A percentile compares a stretch with the other conserved stretches of the same genome.
These are phyloP conservation scores for Leptarthrus brevirostris DNA, from an alignment of 2,888 invertebrate species.

Conservation along the genomic window DNA sequence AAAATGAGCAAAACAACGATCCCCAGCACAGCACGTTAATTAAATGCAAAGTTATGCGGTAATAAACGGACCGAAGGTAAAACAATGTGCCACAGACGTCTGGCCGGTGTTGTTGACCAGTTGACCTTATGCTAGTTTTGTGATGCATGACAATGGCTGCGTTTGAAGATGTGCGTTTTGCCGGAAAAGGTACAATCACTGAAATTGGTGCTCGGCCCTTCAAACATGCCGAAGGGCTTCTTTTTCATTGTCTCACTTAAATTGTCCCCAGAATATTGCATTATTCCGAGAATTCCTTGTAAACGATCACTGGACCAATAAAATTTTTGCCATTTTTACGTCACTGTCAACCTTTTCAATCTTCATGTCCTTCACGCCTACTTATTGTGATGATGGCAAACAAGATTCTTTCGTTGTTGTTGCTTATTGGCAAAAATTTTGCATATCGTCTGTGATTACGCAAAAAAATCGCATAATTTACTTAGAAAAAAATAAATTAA, in stretches of 20 bases:
- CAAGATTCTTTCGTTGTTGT: too few relatives aligned
- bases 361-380: slow-evolving; percentile 25
- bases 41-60: slow-evolving; percentile 47
- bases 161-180: background rate
- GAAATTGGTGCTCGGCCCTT: too few relatives aligned
- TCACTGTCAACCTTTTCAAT: background rate
- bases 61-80: slow-evolving; percentile 46
- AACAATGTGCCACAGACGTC: slow-evolving; percentile 44
- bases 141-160: slow-evolving; percentile 3
- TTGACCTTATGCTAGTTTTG: slow-evolving; percentile 40
- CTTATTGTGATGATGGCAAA: slow-evolving; percentile 1
- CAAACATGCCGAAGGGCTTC: too few relatives aligned
- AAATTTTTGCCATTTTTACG: too few relatives aligned
- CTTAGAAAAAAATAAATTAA: too few relatives aligned
- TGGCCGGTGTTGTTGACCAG: slow-evolving; percentile 40
- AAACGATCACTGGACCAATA: too few relatives aligned
- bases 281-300: too few relatives aligned
- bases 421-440: too few relatives aligned
- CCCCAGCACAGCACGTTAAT: slow-evolving; percentile 17
- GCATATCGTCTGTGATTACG: too few relatives aligned
- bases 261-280: too few relatives aligned
- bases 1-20: slow-evolving; percentile 4
- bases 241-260: too few relatives aligned
- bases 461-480: too few relatives aligned
- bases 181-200: background rate